These are phyloP conservation scores for Pachyramphus minor DNA, from an alignment of 2,113 vertebrate genomes.

Conservation along the genomic window DNA sequence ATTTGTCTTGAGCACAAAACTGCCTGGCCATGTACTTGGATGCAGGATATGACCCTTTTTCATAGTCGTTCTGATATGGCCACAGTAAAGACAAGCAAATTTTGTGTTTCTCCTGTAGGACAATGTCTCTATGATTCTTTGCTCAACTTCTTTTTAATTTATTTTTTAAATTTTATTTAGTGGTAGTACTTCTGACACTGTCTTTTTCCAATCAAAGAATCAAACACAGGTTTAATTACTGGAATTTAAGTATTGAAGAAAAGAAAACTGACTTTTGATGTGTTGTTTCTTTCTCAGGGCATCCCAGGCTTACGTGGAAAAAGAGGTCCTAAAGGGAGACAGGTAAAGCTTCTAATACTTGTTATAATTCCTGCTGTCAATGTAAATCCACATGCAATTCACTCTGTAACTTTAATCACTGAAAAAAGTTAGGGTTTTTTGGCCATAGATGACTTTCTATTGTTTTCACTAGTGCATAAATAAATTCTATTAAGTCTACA, in stretches of 20 bases:
- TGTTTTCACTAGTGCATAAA: neutral
- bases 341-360: slow-evolving; percentile 69
- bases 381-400: neutral
- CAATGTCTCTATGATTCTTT: neutral
- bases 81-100: neutral
- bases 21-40: neutral
- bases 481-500: neutral
- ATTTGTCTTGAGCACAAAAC: neutral
- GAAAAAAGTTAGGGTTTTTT: neutral
- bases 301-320: slow-evolving; percentile 84
- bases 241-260: neutral
- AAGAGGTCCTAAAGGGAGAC: slow-evolving; percentile 89
- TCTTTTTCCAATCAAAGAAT: neutral
- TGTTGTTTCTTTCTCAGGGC: slow-evolving; percentile 75
- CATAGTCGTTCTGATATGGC: neutral
- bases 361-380: neutral
- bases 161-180: neutral
- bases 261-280: neutral
- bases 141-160: neutral
- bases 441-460: neutral
- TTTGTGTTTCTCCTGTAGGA: neutral
- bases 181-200: neutral
- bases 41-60: neutral
- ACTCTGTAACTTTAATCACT: neutral
- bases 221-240: neutral